Evolutionary conservation across 2,888 invertebrate genomes (phyloP).

Genomic region (Spodoptera picta): DNA sequence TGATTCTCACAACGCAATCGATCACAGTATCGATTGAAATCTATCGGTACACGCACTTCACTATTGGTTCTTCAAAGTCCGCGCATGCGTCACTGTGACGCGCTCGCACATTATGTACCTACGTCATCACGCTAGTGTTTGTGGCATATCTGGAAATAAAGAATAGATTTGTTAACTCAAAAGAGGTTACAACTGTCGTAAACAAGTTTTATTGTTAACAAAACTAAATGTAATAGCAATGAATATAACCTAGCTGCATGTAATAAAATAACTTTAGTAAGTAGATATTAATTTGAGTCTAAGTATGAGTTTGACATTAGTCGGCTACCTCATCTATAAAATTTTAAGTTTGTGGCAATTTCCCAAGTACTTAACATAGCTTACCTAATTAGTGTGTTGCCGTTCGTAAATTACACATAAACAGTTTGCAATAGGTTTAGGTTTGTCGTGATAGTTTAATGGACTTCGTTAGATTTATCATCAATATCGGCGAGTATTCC

Average conservation of each 20-base stretch:
- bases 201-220: background rate
- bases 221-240: too few species aligned
- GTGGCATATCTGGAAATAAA: slow-evolving; percentile 72
- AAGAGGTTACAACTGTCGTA: background rate
- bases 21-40: slow-evolving; percentile 51
- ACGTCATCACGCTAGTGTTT: slow-evolving; percentile 77
- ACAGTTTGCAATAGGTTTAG: slow-evolving; percentile 21
- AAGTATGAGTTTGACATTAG: too few species aligned
- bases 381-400: slow-evolving; percentile 15
- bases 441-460: slow-evolving; percentile 49
- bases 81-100: slow-evolving; percentile 74
- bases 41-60: slow-evolving; percentile 70
- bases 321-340: too few species aligned
- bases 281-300: too few species aligned
- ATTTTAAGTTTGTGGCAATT: too few species aligned
- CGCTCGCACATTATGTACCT: slow-evolving; percentile 68
- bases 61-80: slow-evolving; percentile 70
- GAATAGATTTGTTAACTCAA: slow-evolving; percentile 17
- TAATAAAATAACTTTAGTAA: too few species aligned
- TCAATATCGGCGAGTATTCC: slow-evolving; percentile 34
- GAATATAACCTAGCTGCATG: too few species aligned
- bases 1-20: slow-evolving; percentile 56
- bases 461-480: slow-evolving; percentile 41
- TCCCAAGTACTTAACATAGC: background rate
- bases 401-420: slow-evolving; percentile 10